Evolutionary conservation across 2,888 invertebrate genomes (phyloP), one percentile per base, ranked within the genome.

Genomic region (Lymantria monacha): DNA sequence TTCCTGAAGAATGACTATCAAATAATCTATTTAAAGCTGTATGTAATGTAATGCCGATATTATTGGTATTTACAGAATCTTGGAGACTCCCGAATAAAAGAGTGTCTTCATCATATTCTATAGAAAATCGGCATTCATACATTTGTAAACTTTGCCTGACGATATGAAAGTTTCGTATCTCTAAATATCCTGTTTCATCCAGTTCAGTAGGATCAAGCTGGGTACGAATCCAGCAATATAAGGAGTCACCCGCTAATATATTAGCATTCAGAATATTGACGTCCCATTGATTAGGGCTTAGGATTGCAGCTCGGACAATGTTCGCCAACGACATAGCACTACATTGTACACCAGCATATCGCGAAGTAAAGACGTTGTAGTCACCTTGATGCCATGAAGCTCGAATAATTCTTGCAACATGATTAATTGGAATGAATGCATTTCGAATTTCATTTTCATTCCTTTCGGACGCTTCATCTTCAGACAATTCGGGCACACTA

Each of bases 371-470:
- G 43, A 68, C 46, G 12, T 12, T 22, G 22, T 22, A 44, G 46
- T 69, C 57, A 1, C 53, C 67, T 64, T 69, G 72, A 69, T 71
- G 57, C 55, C 65, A 69, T 51, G 66, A 68, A 50, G 62, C 68
- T 41, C 66, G 63, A 12, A 66, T 13, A 55, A 70, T 70, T 55
- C 63, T 53, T 22, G 56, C 22, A 22, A 22, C 22, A 22, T 22
- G 22, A 22, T 22, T 36, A 22, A 36, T 36, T 36, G 36, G 36
- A 36, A 36, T 36, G 36, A 36, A 36, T 36, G 36, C 36, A 36
- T 36, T 36, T 36, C 11, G 12, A 11, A 38, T n/a, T n/a, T 38
- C 38, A 12, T 38, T 38, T 22, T 22, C 22, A 22, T 22, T 22
- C 22, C 22, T 22, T 22, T 22, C 22, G 22, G 22, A 22, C 22